These are phyloP conservation scores for Synergus itoensis DNA, from an alignment of 2,888 invertebrate species.

Conservation along the genomic window DNA sequence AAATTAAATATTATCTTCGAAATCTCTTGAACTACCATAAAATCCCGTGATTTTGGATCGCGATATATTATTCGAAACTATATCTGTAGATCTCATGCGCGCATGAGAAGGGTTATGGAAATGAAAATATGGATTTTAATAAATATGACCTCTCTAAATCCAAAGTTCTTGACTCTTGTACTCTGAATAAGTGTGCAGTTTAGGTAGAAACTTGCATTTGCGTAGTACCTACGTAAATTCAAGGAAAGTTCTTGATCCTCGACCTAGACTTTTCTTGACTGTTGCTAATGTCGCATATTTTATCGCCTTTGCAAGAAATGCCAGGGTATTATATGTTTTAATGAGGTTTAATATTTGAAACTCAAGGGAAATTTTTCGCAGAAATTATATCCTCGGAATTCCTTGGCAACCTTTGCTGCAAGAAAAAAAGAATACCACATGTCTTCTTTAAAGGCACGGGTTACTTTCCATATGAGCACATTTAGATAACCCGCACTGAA, in stretches of 20 bases:
- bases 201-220: slow-evolving; percentile 46
- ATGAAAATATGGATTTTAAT: slow-evolving; percentile 26
- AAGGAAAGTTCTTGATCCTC: slow-evolving; percentile 60
- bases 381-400: background rate
- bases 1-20: too few relatives aligned
- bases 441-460: too few relatives aligned
- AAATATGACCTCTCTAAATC: slow-evolving; percentile 37
- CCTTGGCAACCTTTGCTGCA: background rate
- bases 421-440: too few relatives aligned
- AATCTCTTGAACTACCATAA: background rate
- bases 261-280: slow-evolving; percentile 60
- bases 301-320: slow-evolving; percentile 43
- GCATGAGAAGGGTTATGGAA: background rate
- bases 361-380: background rate
- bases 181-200: slow-evolving; percentile 47
- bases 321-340: slow-evolving; percentile 53
- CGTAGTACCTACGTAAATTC: slow-evolving; percentile 50
- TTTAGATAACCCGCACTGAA: too few relatives aligned
- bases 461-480: too few relatives aligned
- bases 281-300: slow-evolving; percentile 61
- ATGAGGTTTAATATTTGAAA: slow-evolving; percentile 55
- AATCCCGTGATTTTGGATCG: background rate
- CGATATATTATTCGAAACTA: background rate
- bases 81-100: background rate
- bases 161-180: slow-evolving; percentile 27